A percentile compares a stretch with the other conserved stretches of the same genome.
Conservation (phyloP, 2,888 invertebrate species). For the Ophion obscuratus region DNA sequence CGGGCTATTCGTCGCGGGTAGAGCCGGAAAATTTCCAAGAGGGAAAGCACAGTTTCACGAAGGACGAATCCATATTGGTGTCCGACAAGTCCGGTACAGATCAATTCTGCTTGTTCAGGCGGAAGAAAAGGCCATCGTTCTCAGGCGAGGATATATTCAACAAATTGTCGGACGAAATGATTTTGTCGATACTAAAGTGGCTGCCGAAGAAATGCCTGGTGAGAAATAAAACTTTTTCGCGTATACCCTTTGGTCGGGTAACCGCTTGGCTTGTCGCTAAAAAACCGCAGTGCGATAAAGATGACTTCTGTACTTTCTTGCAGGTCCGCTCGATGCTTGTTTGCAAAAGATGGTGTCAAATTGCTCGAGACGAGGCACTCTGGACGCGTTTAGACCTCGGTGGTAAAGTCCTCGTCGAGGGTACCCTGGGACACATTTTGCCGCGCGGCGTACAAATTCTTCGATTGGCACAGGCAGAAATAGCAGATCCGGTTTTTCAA, state of each 20-base stretch:
- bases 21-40: slow-evolving; percentile 76
- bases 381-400: slow-evolving; percentile 95
- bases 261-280: background rate
- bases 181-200: slow-evolving; percentile 92
- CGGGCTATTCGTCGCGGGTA: slow-evolving; percentile 78
- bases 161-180: slow-evolving; percentile 93
- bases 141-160: slow-evolving; percentile 88
- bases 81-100: slow-evolving; percentile 78
- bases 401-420: slow-evolving; percentile 88
- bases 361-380: slow-evolving; percentile 93
- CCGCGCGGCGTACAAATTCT: slow-evolving; percentile 91
- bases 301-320: slow-evolving; percentile 21
- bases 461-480: slow-evolving; percentile 92
- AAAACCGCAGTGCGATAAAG: background rate
- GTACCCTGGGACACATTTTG: slow-evolving; percentile 91
- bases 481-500: slow-evolving; percentile 86
- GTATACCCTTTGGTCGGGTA: too few relatives aligned
- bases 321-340: slow-evolving; percentile 85
- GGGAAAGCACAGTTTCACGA: slow-evolving; percentile 74
- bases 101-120: slow-evolving; percentile 77
- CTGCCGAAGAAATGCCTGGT: slow-evolving; percentile 92
- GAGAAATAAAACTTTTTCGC: slow-evolving; percentile 81
- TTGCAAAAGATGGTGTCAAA: slow-evolving; percentile 89
- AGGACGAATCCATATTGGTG: slow-evolving; percentile 74
- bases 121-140: slow-evolving; percentile 82